Percentiles rank a stretch among this genome's conserved stretches.
Conservation (phyloP, 2,113 vertebrate species). For the Ictidomys tridecemlineatus region DNA sequence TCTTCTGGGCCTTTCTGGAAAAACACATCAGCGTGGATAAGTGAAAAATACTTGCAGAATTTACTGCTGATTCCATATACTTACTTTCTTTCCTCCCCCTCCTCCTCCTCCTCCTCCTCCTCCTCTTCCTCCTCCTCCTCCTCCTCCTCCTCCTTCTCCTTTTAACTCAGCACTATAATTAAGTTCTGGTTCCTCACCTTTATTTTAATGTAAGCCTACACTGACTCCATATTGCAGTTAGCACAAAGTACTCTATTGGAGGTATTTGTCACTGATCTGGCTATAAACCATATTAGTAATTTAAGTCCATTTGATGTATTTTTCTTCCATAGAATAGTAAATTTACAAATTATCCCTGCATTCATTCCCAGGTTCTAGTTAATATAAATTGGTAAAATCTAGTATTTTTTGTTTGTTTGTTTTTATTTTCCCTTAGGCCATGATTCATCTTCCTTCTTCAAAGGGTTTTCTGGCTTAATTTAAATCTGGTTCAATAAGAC, state of each 20-base stretch:
- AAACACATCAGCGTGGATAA: not conserved
- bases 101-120: too few species aligned
- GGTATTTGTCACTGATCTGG: not conserved
- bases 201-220: not conserved
- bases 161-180: not conserved
- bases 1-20: accelerated
- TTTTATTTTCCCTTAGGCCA: not conserved
- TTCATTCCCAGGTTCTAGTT: not conserved
- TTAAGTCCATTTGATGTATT: not conserved
- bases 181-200: not conserved
- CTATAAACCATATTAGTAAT: not conserved
- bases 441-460: not conserved
- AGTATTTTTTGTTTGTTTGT: not conserved
- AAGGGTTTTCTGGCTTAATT: not conserved
- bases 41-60: not conserved
- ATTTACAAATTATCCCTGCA: accelerated
- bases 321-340: not conserved
- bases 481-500: not conserved
- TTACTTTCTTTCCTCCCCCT: not conserved
- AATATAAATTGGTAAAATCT: not conserved
- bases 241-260: not conserved
- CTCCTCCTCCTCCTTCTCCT: too few species aligned
- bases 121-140: too few species aligned
- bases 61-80: not conserved
- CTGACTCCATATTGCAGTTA: not conserved